Conservation (phyloP, 1,140 invertebrate species). For the Diabrotica undecimpunctata region DNA sequence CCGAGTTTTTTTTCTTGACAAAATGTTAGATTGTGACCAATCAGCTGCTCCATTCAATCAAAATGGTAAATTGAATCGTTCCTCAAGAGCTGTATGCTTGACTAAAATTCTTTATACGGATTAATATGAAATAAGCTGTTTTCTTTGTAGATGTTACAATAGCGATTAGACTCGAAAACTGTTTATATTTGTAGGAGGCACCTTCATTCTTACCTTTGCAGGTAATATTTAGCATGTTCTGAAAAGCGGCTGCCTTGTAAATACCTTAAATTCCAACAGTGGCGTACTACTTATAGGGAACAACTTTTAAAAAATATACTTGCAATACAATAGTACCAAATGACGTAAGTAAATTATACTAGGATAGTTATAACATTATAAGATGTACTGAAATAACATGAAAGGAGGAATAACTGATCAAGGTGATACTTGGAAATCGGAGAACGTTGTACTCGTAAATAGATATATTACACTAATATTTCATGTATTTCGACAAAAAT, state of each 20-base stretch:
- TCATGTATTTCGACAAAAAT: too few relatives aligned
- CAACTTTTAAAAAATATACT: too few relatives aligned
- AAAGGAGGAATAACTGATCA: too few relatives aligned
- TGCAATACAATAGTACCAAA: too few relatives aligned
- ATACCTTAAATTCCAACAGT: background rate
- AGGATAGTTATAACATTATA: too few relatives aligned
- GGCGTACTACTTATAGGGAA: background rate
- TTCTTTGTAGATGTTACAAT: background rate
- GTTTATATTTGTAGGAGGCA: constrained; percentile 2
- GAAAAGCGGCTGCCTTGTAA: background rate
- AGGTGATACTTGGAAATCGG: too few relatives aligned
- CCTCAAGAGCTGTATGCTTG: background rate
- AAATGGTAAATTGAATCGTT: background rate
- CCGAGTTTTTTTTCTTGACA: constrained; percentile 2
- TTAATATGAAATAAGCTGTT: constrained; percentile 3
- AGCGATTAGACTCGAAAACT: constrained; percentile 2
- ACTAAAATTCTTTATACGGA: constrained; percentile 2
- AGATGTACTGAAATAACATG: too few relatives aligned
- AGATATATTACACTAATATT: too few relatives aligned
- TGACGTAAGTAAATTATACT: too few relatives aligned
- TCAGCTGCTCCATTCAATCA: constrained; percentile 1
- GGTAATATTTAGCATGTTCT: background rate
- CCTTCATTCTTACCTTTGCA: background rate
- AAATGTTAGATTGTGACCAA: background rate
- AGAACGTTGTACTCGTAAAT: too few relatives aligned